phyloP scores from a whole-genome alignment of 2,113 vertebrate species.

The Leuciscus idus region DNA sequence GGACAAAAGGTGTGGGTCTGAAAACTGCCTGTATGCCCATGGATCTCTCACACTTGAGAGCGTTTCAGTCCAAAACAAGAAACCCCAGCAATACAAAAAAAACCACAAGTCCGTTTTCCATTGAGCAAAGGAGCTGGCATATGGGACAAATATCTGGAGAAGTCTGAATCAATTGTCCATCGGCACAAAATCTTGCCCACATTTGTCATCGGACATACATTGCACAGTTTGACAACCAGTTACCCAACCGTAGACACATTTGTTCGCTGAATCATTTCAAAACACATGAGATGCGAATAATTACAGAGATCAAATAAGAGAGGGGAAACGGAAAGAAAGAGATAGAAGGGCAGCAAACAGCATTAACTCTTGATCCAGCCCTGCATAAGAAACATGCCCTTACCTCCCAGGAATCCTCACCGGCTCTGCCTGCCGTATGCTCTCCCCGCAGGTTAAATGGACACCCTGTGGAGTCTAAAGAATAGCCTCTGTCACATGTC shows the following conservation, averaged over 20 bases:
- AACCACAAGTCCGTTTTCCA: slow-evolving; percentile 49
- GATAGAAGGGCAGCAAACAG: slow-evolving; percentile 26
- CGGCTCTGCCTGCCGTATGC: slow-evolving; percentile 83
- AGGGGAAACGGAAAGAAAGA: slow-evolving; percentile 40
- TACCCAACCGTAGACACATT: slow-evolving; percentile 41
- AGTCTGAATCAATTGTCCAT: slow-evolving; percentile 48
- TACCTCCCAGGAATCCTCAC: slow-evolving; percentile 83
- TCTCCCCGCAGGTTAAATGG: slow-evolving; percentile 87
- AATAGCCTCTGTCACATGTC: slow-evolving; percentile 95
- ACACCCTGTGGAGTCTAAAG: slow-evolving; percentile 93
- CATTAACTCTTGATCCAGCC: slow-evolving; percentile 61
- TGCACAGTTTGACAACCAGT: slow-evolving; percentile 24
- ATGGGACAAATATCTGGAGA: slow-evolving; percentile 13
- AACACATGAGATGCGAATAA: slow-evolving; percentile 24
- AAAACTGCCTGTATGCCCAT: slow-evolving; percentile 15
- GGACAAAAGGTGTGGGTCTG: slow-evolving; percentile 38
- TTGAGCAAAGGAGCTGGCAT: slow-evolving; percentile 2
- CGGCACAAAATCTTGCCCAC: slow-evolving; percentile 11
- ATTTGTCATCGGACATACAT: slow-evolving; percentile 36
- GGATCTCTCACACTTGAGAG: slow-evolving; percentile 31
- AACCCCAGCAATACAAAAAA: slow-evolving; percentile 29
- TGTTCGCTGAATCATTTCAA: slow-evolving; percentile 47
- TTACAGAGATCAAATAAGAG: slow-evolving; percentile 38
- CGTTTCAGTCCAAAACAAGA: slow-evolving; percentile 57
- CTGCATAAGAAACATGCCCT: slow-evolving; percentile 86